Percentiles rank a stretch among this genome's conserved stretches.
Evolutionary conservation across 2,113 vertebrate species (phyloP).

Genomic region (Rhinopomastus cyanomelas): DNA sequence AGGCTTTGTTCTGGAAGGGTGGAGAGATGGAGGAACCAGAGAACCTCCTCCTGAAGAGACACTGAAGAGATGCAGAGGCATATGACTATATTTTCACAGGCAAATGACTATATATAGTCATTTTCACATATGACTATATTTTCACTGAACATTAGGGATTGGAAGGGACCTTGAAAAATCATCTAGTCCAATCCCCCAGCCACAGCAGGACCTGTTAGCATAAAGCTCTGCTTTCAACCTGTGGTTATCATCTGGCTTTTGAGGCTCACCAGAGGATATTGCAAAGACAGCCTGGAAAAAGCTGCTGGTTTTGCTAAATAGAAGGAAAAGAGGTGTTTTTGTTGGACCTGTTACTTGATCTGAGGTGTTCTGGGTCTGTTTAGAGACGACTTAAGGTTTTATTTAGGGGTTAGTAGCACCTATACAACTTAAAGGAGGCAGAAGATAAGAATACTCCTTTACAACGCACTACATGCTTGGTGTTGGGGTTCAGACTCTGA

Average conservation of each 20-base stretch:
- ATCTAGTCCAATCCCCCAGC: no score
- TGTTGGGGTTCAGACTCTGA: background rate
- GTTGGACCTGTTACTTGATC: background rate
- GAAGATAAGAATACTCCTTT: background rate
- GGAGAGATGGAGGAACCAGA: background rate
- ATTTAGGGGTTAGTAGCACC: background rate
- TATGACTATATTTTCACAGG: background rate
- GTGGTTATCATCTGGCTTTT: slow-evolving; percentile 1
- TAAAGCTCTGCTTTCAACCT: background rate
- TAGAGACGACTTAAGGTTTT: background rate
- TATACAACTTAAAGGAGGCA: background rate
- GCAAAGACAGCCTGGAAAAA: background rate
- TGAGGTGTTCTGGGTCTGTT: background rate
- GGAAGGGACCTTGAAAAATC: no score
- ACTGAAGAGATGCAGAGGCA: background rate
- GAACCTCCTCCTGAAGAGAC: background rate
- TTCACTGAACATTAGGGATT: no score
- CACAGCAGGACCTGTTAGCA: slow-evolving; percentile 4
- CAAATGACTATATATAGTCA: no score
- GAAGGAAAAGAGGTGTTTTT: background rate
- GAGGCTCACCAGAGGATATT: background rate
- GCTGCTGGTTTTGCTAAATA: background rate
- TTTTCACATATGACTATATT: no score
- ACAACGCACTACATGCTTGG: background rate
- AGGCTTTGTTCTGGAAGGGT: background rate